Evolutionary conservation across 2,888 invertebrate species (phyloP), one percentile per base, ranked within the genome.

Genomic region (Scaeva pyrastri): DNA sequence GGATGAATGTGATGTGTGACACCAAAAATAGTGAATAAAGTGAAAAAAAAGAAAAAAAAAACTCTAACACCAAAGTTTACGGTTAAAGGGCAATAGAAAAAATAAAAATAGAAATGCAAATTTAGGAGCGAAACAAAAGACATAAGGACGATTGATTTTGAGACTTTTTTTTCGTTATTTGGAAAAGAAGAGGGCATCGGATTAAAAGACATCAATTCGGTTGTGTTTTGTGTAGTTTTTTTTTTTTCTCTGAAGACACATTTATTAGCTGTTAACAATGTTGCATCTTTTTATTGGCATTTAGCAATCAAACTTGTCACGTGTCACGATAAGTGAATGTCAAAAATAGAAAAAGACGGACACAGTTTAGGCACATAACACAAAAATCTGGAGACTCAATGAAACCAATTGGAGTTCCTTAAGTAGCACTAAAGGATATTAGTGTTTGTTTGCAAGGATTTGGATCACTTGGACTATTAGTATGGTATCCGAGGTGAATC

Each of bases 81-180:
- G n/a, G 64, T 52, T 39, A n/a, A 31, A 64, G 19, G 8, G 39
- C 23, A 14, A 8, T 16, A 8, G 23, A 56, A 50, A 31, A 77
- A n/a, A 58, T 7, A 60, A 60, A 41, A 41, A 41, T 3, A 60
- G 45, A 56, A 81, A 86, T 86, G 77, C 86, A 82, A 81, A 86
- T 80, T 68, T 85, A 72, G 81, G 73, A 80, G 76, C 48, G 62
- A 72, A 76, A 70, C 21, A 70, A 31, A 71, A 72, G 21, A 19
- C 14, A 55, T 36, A 39, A 39, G 6, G 36, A 31, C 31, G 16
- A 56, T 56, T 56, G 31, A 36, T 31, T 31, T 0, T 16, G 16
- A 36, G 26, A 55, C 10, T 26, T 52, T 16, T 31, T 55, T 55
- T 8, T 16, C 1, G 6, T 31, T 11, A 56, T 36, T n/a, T n/a